These are phyloP conservation scores for Papilio helenus DNA, from an alignment of 1,140 invertebrate species.

Conservation along the genomic window DNA sequence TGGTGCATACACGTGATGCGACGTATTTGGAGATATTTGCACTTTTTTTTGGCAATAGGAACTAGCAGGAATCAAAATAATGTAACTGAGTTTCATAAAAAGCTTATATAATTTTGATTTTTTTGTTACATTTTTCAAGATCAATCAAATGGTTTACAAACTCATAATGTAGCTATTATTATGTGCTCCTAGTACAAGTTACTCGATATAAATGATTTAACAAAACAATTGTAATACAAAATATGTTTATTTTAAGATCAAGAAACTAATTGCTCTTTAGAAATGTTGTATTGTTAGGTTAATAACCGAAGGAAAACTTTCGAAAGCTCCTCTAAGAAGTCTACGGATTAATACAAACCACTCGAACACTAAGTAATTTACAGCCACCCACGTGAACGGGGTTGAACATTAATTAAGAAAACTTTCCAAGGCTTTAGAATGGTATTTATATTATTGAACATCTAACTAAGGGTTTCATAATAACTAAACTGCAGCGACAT, in stretches of 20 bases:
- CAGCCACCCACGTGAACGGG: not conserved
- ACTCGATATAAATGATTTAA: not conserved
- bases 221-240: not conserved
- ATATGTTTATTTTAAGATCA: not conserved
- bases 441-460: not conserved
- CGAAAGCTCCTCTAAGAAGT: not conserved
- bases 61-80: not conserved
- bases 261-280: not conserved
- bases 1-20: not conserved
- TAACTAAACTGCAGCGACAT: not conserved
- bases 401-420: slow-evolving; percentile 13
- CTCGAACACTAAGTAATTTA: slow-evolving; percentile 11
- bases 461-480: not conserved
- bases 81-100: not conserved
- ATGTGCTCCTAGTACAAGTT: not conserved
- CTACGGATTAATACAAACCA: slow-evolving; percentile 15
- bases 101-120: not conserved
- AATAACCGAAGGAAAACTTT: slow-evolving; percentile 20
- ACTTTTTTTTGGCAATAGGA: not conserved
- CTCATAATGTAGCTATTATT: not conserved
- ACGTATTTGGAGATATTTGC: not conserved
- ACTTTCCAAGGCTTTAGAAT: not conserved
- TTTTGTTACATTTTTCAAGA: too few species aligned
- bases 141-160: too few species aligned
- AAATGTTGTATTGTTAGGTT: slow-evolving; percentile 6